phyloP scores from a whole-genome alignment of 2,113 vertebrate genomes.

The Eleginops maclovinus region DNA sequence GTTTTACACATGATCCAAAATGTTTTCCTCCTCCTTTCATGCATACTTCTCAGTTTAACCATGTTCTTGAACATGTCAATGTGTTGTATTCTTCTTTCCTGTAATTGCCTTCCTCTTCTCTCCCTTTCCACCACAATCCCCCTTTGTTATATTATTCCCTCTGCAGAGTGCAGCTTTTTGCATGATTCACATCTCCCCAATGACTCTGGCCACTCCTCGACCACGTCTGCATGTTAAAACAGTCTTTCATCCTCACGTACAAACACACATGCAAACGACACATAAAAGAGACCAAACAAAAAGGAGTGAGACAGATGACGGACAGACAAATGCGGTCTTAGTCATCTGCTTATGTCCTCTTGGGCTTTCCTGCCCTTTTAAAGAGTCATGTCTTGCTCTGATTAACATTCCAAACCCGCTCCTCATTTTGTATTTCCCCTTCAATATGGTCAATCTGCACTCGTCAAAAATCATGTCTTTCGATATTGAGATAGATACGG shows the following conservation, averaged over 20 bases:
- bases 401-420: slow-evolving; percentile 43
- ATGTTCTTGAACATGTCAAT: not conserved
- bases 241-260: not conserved
- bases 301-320: slow-evolving; percentile 19
- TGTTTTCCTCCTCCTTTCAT: not conserved
- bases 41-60: not conserved
- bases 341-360: slow-evolving; percentile 37
- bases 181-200: slow-evolving; percentile 39
- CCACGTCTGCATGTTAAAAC: slow-evolving; percentile 20
- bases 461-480: slow-evolving; percentile 23
- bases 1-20: not conserved
- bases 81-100: not conserved
- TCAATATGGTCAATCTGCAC: slow-evolving; percentile 25
- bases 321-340: slow-evolving; percentile 28
- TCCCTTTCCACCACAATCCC: not conserved
- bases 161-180: slow-evolving; percentile 28
- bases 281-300: not conserved
- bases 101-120: slow-evolving; percentile 9
- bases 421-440: not conserved
- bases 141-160: not conserved
- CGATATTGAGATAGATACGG: slow-evolving; percentile 9
- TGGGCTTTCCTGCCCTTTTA: slow-evolving; percentile 52
- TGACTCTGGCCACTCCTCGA: slow-evolving; percentile 23
- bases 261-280: not conserved
- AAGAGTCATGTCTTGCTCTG: slow-evolving; percentile 25